These are phyloP conservation scores for Antrozous pallidus DNA, from an alignment of 2,797 vertebrate species.

Conservation along the genomic window DNA sequence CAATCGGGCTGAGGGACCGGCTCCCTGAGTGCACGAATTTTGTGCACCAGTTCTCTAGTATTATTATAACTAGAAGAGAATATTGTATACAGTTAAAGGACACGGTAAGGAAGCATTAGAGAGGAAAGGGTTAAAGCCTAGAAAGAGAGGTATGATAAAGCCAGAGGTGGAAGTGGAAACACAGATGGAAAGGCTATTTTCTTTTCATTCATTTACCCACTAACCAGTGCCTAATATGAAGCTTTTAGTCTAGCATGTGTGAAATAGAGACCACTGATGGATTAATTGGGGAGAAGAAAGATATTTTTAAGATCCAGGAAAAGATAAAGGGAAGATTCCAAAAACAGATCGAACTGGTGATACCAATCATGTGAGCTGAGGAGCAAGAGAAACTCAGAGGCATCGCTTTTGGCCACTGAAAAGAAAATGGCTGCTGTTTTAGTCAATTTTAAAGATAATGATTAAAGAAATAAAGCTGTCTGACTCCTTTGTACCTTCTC, in stretches of 20 bases:
- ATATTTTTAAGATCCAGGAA: slow-evolving; percentile 11
- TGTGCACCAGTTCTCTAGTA: neutral
- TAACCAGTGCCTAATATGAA: neutral
- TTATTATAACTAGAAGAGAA: neutral
- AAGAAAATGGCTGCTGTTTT: slow-evolving; percentile 70
- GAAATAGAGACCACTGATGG: neutral
- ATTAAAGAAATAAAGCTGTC: neutral
- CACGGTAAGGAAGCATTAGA: neutral
- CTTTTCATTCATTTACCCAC: slow-evolving; percentile 17
- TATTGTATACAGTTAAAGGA: neutral
- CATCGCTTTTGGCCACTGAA: slow-evolving; percentile 25
- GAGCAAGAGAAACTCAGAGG: slow-evolving; percentile 45
- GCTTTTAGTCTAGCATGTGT: slow-evolving; percentile 18
- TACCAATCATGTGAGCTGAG: neutral
- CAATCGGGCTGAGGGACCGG: too few relatives aligned
- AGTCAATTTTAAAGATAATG: slow-evolving; percentile 63
- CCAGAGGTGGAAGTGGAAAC: slow-evolving; percentile 15
- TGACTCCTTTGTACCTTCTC: slow-evolving; percentile 56
- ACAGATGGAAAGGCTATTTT: slow-evolving; percentile 23
- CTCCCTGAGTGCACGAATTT: too few relatives aligned
- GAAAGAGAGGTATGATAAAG: neutral
- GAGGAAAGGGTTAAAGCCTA: neutral
- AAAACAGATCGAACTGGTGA: neutral
- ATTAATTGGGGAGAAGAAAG: slow-evolving; percentile 35
- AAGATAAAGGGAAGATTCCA: slow-evolving; percentile 11